phyloP scores from a whole-genome alignment of 1,140 invertebrate genomes.

The Hesperophylax magnus region DNA sequence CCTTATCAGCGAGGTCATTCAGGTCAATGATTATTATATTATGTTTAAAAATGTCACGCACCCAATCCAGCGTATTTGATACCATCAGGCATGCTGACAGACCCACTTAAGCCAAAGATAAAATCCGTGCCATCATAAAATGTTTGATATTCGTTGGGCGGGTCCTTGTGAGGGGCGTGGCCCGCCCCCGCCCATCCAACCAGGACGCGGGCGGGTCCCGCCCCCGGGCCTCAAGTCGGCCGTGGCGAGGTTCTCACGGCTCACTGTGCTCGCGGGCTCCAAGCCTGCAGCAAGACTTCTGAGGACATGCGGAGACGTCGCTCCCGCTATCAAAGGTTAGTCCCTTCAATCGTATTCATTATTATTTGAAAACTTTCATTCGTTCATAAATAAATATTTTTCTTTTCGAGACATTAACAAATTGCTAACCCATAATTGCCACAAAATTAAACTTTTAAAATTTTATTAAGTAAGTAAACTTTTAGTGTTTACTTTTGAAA shows the following conservation, averaged over 20 bases:
- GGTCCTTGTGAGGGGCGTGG: conserved; percentile 13
- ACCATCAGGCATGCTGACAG: neutral
- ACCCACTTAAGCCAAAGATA: conserved; percentile 14
- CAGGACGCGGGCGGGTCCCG: neutral
- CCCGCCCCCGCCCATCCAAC: neutral
- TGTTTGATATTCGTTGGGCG: conserved; percentile 28
- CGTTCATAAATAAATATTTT: too few species aligned
- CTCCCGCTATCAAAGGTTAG: conserved; percentile 41
- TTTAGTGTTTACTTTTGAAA: too few species aligned
- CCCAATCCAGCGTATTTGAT: too few species aligned
- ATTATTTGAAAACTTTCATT: neutral
- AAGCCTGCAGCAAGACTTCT: conserved; percentile 48
- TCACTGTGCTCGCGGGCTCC: conserved; percentile 46
- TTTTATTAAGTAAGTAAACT: too few species aligned
- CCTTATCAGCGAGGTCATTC: too few species aligned
- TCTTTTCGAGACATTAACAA: too few species aligned
- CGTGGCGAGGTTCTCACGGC: neutral
- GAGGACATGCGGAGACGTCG: conserved; percentile 50
- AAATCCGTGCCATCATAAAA: neutral
- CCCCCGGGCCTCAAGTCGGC: neutral
- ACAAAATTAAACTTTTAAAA: too few species aligned
- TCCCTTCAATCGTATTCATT: neutral
- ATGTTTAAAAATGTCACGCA: too few species aligned
- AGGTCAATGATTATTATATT: too few species aligned
- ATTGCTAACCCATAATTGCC: too few species aligned